Evolutionary conservation across 2,888 invertebrate species (phyloP).

Genomic region (Pristionchus arcanus): DNA sequence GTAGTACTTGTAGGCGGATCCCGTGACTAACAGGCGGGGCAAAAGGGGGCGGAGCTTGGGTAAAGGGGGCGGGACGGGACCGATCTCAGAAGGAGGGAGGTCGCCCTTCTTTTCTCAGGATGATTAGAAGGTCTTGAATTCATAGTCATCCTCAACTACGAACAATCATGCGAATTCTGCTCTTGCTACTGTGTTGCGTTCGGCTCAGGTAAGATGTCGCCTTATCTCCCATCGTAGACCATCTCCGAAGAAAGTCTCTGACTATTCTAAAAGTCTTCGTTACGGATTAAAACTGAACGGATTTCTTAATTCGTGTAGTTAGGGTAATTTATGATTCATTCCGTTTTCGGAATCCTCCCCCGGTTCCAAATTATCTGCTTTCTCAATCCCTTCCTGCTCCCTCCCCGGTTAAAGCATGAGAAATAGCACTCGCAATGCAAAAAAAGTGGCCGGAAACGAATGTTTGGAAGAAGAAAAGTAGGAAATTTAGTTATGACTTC

Average conservation of each 20-base stretch:
- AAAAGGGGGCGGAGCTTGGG: background rate
- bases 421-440: background rate
- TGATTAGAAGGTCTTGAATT: background rate
- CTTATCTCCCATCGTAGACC: background rate
- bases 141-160: background rate
- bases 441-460: conserved; percentile 15
- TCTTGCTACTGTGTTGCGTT: background rate
- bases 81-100: background rate
- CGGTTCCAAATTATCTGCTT: background rate
- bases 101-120: background rate
- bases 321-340: background rate
- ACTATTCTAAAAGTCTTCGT: background rate
- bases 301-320: background rate
- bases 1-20: conserved; percentile 27
- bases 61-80: background rate
- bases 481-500: conserved; percentile 46
- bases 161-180: background rate
- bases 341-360: background rate
- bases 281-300: background rate
- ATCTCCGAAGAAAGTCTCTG: background rate
- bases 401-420: background rate
- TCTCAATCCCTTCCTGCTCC: background rate
- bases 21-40: background rate
- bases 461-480: background rate
- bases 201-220: background rate